Conservation (phyloP, 2,113 vertebrate genomes). For the Pelecanus crispus region DNA sequence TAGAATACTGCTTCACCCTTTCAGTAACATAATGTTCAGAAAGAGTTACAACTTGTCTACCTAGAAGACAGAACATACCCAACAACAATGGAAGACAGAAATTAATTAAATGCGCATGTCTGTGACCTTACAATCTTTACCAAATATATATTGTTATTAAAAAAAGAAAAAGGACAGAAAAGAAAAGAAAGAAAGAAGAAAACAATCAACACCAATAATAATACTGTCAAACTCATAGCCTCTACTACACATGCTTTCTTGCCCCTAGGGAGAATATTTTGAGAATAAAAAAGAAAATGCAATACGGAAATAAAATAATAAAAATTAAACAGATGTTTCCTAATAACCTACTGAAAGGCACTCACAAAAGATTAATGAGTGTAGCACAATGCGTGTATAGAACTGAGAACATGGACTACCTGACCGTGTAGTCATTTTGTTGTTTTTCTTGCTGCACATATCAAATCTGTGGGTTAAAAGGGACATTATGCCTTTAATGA, state of each 20-base stretch:
- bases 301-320: not conserved
- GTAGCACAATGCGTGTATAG: not conserved
- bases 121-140: not conserved
- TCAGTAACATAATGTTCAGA: not conserved
- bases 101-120: not conserved
- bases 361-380: not conserved
- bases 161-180: not conserved
- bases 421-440: not conserved
- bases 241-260: not conserved
- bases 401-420: not conserved
- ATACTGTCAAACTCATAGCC: not conserved
- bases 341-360: slow-evolving; percentile 1
- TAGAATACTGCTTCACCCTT: not conserved
- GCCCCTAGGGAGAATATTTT: not conserved
- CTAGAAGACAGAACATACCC: not conserved
- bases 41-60: not conserved
- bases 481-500: not conserved
- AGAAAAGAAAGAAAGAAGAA: accelerated
- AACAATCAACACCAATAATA: not conserved
- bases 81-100: not conserved
- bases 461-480: not conserved
- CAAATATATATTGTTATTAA: not conserved
- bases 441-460: not conserved
- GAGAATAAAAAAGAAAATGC: not conserved
- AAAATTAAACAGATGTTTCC: slow-evolving; percentile 3